Evolutionary conservation across 2,113 vertebrate species (phyloP).

Genomic region (Cyanistes caeruleus): DNA sequence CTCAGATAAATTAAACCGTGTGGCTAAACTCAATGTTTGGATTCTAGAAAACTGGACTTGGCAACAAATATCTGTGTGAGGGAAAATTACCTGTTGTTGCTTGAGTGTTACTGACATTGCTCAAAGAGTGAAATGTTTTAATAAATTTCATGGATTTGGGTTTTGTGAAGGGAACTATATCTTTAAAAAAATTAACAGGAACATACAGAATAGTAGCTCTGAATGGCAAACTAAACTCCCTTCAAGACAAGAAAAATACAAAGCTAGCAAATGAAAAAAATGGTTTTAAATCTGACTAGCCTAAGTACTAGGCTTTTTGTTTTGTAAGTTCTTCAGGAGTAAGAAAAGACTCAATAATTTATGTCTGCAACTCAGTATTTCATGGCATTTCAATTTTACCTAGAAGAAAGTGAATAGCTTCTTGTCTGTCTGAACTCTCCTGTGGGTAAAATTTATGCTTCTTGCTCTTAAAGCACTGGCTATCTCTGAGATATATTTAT

Average conservation of each 20-base stretch:
- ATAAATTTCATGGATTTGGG: background rate
- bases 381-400: slow-evolving; percentile 30
- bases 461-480: slow-evolving; percentile 40
- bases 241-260: background rate
- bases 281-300: background rate
- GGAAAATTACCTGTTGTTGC: background rate
- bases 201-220: background rate
- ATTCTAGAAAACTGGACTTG: background rate
- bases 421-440: slow-evolving; percentile 1
- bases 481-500: slow-evolving; percentile 60
- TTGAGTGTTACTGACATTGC: background rate
- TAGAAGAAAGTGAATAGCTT: slow-evolving; percentile 35
- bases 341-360: slow-evolving; percentile 26
- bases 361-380: slow-evolving; percentile 39
- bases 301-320: background rate
- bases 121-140: background rate
- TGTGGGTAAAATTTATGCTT: slow-evolving; percentile 39
- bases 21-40: background rate
- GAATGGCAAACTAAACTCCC: background rate
- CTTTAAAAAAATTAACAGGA: background rate
- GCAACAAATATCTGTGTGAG: background rate
- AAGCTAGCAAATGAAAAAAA: background rate
- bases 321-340: background rate
- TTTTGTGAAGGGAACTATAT: background rate
- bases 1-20: background rate